Conservation (phyloP, 2,113 vertebrate genomes). For the Pseudopipra pipra region DNA sequence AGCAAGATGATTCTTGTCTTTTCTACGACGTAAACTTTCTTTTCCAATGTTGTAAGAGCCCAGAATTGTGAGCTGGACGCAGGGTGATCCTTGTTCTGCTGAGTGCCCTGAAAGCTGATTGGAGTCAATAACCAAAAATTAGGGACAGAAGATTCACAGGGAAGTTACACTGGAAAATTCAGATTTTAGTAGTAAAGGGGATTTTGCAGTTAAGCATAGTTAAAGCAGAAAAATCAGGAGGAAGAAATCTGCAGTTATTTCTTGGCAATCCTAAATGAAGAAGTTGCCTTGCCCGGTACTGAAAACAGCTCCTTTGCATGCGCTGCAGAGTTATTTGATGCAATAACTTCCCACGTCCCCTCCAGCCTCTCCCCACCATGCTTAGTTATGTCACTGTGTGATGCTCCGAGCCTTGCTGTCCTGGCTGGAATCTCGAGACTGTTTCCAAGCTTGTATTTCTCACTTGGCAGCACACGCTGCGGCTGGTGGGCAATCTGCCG, state of each 20-base stretch:
- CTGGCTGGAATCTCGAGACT: slow-evolving; percentile 59
- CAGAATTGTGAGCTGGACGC: not conserved
- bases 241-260: not conserved
- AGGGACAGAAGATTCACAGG: not conserved
- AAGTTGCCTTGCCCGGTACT: not conserved
- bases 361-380: slow-evolving; percentile 34
- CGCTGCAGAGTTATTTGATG: not conserved
- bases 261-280: not conserved
- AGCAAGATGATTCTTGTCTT: slow-evolving; percentile 44
- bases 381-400: slow-evolving; percentile 49
- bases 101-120: not conserved
- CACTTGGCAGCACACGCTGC: slow-evolving; percentile 63
- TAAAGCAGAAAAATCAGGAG: not conserved
- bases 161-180: not conserved
- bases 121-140: not conserved
- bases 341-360: slow-evolving; percentile 23
- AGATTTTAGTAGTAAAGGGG: not conserved
- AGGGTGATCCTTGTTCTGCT: not conserved
- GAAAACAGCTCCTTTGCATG: slow-evolving; percentile 35
- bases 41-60: not conserved
- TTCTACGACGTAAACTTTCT: not conserved
- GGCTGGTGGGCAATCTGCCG: slow-evolving; percentile 66
- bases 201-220: not conserved
- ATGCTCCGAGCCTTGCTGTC: slow-evolving; percentile 57
- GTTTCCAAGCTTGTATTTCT: slow-evolving; percentile 67